These are phyloP conservation scores for Poeciliopsis turneri DNA, from an alignment of 2,797 vertebrate species.

Conservation along the genomic window DNA sequence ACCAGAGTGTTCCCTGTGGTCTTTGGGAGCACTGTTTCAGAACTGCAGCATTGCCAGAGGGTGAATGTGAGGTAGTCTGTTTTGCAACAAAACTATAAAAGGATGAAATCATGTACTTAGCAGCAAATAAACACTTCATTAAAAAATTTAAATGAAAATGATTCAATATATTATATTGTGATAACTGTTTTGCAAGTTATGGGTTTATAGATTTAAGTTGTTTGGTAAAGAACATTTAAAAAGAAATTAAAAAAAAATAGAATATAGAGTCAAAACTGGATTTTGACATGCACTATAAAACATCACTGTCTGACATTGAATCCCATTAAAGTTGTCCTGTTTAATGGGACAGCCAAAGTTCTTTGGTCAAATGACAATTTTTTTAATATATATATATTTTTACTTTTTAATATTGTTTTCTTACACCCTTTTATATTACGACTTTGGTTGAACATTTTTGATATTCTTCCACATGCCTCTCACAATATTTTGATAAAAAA, in stretches of 20 bases:
- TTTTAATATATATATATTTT: neutral
- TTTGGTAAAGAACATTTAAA: neutral
- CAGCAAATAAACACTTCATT: constrained; percentile 31
- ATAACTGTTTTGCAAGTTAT: neutral
- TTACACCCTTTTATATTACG: neutral
- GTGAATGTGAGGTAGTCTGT: constrained; percentile 61
- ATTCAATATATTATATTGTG: neutral
- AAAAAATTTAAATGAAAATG: neutral
- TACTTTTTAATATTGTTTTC: neutral
- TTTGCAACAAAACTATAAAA: constrained; percentile 44
- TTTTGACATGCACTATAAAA: neutral
- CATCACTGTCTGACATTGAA: neutral
- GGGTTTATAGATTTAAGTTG: constrained; percentile 8
- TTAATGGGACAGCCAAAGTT: neutral
- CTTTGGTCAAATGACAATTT: neutral
- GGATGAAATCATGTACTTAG: constrained; percentile 40
- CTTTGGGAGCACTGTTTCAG: constrained; percentile 62
- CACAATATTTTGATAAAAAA: neutral
- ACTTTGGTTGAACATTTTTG: neutral
- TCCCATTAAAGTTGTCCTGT: neutral
- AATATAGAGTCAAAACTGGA: neutral
- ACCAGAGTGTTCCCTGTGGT: constrained; percentile 61
- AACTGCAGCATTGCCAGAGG: constrained; percentile 48
- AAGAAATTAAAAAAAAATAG: neutral
- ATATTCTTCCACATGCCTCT: neutral